Evolutionary conservation across 2,888 invertebrate genomes (phyloP).

Genomic region (Dasysyrphus albostriatus): DNA sequence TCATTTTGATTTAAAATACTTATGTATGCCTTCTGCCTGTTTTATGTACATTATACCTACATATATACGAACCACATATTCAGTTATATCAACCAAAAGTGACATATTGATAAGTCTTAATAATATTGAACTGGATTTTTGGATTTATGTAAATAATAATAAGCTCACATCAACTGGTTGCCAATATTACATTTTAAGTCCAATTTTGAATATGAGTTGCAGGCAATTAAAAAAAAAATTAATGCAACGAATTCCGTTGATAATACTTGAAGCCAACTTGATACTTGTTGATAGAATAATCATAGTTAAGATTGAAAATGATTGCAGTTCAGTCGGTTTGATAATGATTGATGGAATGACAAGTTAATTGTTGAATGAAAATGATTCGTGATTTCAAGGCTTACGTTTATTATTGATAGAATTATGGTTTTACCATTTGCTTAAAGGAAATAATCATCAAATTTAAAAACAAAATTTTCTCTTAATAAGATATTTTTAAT

Average conservation of each 20-base stretch:
- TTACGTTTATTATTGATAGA: no score
- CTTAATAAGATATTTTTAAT: no score
- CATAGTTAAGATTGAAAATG: no score
- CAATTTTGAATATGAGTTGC: not conserved
- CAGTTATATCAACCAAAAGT: not conserved
- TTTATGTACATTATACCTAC: no score
- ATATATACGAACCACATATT: not conserved
- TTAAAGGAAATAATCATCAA: no score
- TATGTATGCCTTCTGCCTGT: not conserved
- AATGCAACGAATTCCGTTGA: not conserved
- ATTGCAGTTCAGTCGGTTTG: not conserved
- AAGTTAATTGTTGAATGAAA: no score
- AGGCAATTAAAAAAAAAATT: not conserved
- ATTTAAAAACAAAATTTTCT: no score
- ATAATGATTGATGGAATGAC: not conserved
- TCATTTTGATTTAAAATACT: slow-evolving; percentile 36
- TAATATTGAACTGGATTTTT: slow-evolving; percentile 25
- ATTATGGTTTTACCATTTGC: no score
- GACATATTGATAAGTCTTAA: slow-evolving; percentile 29
- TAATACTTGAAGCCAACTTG: not conserved
- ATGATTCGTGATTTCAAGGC: no score
- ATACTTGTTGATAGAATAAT: not conserved
- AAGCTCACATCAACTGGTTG: slow-evolving; percentile 8
- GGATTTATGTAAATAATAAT: not conserved
- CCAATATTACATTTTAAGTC: not conserved